Percentiles rank a stretch among this genome's conserved stretches.
These are phyloP conservation scores for Coilia nasus DNA, from an alignment of 2,797 vertebrate species.

Conservation along the genomic window DNA sequence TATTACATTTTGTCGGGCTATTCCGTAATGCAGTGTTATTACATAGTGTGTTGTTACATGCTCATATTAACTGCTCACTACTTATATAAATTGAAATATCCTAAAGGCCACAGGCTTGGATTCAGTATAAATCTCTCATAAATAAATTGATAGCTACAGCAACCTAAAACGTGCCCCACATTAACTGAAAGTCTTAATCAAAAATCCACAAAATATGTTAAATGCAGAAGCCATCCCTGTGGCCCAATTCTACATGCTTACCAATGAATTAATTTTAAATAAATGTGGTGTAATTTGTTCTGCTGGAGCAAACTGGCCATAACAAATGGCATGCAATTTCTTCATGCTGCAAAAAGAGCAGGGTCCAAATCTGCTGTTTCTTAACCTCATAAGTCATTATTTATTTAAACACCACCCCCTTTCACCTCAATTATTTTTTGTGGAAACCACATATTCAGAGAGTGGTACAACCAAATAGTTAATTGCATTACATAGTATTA, in stretches of 20 bases:
- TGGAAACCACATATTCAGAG: background rate
- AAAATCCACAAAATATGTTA: background rate
- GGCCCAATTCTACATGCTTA: background rate
- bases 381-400: background rate
- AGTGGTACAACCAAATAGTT: constrained; percentile 40
- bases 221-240: background rate
- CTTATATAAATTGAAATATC: too few relatives aligned
- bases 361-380: background rate
- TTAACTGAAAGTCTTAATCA: background rate
- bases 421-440: background rate
- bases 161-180: background rate
- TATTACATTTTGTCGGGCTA: too few relatives aligned
- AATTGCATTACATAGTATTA: constrained; percentile 55
- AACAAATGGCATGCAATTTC: background rate
- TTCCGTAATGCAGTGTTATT: too few relatives aligned
- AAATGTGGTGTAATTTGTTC: background rate
- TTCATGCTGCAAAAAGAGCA: background rate
- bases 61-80: too few relatives aligned
- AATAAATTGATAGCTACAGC: background rate
- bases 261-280: background rate
- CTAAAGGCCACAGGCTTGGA: background rate
- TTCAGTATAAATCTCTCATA: background rate
- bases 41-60: too few relatives aligned
- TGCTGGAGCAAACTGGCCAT: background rate
- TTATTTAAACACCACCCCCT: background rate